phyloP scores from a whole-genome alignment of 2,113 vertebrate species.

The Grammomys surdaster region DNA sequence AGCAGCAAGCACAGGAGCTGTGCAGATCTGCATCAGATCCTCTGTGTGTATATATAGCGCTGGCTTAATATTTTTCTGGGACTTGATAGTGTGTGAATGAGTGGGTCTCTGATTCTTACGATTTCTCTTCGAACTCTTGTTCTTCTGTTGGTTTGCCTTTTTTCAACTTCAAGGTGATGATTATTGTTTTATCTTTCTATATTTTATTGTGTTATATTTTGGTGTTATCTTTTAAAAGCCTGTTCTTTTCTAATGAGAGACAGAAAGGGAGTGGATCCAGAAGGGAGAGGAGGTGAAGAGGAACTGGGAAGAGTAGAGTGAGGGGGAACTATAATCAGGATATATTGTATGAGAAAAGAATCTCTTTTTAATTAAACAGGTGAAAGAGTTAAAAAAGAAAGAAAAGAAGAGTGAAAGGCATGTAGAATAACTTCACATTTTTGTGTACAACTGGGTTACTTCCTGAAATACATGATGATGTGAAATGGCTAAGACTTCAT shows the following conservation, averaged over 20 bases:
- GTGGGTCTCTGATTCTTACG: background rate
- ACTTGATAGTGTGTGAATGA: background rate
- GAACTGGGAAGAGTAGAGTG: background rate
- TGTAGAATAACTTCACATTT: background rate
- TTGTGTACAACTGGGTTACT: background rate
- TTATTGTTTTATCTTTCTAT: background rate
- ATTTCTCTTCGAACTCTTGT: background rate
- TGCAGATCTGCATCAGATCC: background rate
- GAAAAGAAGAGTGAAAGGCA: background rate
- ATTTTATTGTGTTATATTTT: too few relatives aligned
- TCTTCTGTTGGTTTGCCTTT: background rate
- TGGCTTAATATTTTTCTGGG: background rate
- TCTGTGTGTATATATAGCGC: background rate
- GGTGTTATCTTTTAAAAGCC: background rate
- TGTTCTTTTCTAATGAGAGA: background rate
- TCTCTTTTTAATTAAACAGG: background rate
- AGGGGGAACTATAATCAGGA: too few relatives aligned
- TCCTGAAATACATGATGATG: conserved; percentile 1
- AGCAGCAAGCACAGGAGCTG: background rate
- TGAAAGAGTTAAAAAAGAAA: background rate
- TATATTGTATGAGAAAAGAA: background rate
- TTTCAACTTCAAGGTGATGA: too few relatives aligned
- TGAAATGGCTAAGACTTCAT: background rate
- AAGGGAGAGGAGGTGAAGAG: background rate
- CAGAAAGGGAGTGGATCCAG: background rate